Percentiles rank a stretch among this genome's conserved stretches.
Conservation (phyloP, 2,113 vertebrate genomes). For the Embiotoca jacksoni region DNA sequence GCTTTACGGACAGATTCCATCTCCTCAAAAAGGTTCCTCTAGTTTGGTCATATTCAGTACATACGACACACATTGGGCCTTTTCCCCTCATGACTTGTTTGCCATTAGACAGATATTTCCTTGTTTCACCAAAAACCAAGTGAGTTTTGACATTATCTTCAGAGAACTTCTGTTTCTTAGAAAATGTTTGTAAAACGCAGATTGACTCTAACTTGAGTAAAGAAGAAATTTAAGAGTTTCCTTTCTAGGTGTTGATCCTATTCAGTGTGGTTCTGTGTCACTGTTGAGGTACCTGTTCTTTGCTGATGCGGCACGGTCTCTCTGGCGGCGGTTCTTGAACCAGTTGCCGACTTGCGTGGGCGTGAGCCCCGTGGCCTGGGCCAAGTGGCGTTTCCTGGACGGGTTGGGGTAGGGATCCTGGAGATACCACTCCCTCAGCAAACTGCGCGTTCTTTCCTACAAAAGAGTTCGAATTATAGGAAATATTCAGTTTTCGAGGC, state of each 20-base stretch:
- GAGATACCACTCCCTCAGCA: slow-evolving; percentile 88
- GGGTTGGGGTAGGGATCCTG: slow-evolving; percentile 89
- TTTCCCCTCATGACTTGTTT: too few species aligned
- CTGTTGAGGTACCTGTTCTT: slow-evolving; percentile 82
- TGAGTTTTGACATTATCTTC: too few species aligned
- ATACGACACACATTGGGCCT: too few species aligned
- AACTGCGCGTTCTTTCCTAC: slow-evolving; percentile 86
- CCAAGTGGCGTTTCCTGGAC: slow-evolving; percentile 85
- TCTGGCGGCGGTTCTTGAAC: slow-evolving; percentile 88
- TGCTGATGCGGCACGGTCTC: slow-evolving; percentile 86
- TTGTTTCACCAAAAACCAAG: too few species aligned
- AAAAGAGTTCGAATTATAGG: neutral
- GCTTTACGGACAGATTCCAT: too few species aligned
- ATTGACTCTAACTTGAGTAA: too few species aligned
- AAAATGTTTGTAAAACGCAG: too few species aligned
- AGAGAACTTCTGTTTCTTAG: too few species aligned
- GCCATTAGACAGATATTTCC: too few species aligned
- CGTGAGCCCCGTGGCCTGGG: slow-evolving; percentile 87
- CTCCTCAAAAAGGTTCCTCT: neutral
- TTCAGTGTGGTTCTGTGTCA: neutral
- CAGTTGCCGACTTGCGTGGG: slow-evolving; percentile 89
- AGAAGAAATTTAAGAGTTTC: too few species aligned
- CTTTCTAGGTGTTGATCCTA: neutral
- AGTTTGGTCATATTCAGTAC: too few species aligned
- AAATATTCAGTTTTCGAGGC: neutral